Evolutionary conservation across 2,888 invertebrate genomes (phyloP).

Genomic region (Tetheella fluctuosa): DNA sequence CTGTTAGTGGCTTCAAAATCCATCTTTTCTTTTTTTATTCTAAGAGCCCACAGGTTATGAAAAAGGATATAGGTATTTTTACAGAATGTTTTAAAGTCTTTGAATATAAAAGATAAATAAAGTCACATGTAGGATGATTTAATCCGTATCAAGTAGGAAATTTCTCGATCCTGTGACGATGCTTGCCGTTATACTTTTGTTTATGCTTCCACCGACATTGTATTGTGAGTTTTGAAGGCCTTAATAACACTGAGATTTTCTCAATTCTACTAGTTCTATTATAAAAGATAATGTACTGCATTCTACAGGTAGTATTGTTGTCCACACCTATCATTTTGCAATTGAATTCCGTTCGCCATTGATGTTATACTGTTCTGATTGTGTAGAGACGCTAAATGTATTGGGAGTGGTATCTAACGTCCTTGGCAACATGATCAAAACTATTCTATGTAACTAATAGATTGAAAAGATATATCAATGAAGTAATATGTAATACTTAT

Average conservation of each 20-base stretch:
- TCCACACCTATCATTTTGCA: conserved; percentile 38
- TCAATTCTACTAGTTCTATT: background rate
- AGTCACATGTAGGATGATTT: too few relatives aligned
- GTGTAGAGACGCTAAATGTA: conserved; percentile 33
- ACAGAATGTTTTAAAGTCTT: too few relatives aligned
- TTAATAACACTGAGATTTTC: background rate
- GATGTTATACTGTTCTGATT: background rate
- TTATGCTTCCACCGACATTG: background rate
- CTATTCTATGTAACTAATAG: conserved; percentile 28
- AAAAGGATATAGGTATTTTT: too few relatives aligned
- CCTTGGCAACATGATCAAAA: conserved; percentile 28
- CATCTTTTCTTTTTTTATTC: too few relatives aligned
- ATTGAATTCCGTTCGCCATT: conserved; percentile 13
- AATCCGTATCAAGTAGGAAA: too few relatives aligned
- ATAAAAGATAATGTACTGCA: background rate
- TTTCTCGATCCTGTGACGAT: too few relatives aligned
- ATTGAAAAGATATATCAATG: conserved; percentile 12
- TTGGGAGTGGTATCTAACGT: conserved; percentile 38
- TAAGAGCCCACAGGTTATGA: too few relatives aligned
- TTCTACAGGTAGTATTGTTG: conserved; percentile 3
- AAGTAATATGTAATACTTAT: background rate
- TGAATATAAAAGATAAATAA: too few relatives aligned
- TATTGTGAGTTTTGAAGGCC: background rate
- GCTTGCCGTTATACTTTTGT: too few relatives aligned
- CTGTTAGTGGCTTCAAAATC: too few relatives aligned